phyloP scores from a whole-genome alignment of 2,113 vertebrate species.

The Perccottus glenii region DNA sequence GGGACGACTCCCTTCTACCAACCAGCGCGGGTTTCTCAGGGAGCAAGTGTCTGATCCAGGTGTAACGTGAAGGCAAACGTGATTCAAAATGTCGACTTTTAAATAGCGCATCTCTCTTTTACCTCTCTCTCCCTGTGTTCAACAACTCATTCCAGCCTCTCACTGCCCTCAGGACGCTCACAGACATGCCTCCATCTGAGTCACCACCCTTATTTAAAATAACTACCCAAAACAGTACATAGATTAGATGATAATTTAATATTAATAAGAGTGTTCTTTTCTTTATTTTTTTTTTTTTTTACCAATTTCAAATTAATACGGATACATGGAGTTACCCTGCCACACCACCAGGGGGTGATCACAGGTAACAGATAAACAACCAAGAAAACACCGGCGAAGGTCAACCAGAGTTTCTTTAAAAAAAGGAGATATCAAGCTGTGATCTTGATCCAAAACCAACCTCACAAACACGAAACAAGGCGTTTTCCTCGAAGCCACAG shows the following conservation, averaged over 20 bases:
- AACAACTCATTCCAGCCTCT: constrained; percentile 6
- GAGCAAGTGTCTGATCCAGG: constrained; percentile 10
- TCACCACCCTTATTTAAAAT: background rate
- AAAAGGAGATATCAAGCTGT: background rate
- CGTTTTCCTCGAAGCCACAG: no score
- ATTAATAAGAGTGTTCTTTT: background rate
- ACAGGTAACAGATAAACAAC: background rate
- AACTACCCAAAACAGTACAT: background rate
- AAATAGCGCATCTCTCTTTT: constrained; percentile 33
- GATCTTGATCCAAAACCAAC: no score
- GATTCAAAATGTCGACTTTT: constrained; percentile 27
- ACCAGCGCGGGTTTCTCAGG: constrained; percentile 38
- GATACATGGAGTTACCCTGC: background rate
- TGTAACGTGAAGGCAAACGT: constrained; percentile 13
- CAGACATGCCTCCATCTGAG: background rate
- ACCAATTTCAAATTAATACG: background rate
- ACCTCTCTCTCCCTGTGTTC: no score
- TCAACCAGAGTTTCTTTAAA: background rate
- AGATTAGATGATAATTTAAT: background rate
- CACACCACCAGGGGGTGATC: background rate
- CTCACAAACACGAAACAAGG: no score
- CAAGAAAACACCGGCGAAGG: background rate
- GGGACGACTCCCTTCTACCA: constrained; percentile 48
- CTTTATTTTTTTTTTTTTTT: background rate
- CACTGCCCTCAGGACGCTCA: constrained; percentile 3